Base-by-base conservation (phyloP, 2,888 invertebrate species). In the Cosmorhoe ocellata region DNA sequence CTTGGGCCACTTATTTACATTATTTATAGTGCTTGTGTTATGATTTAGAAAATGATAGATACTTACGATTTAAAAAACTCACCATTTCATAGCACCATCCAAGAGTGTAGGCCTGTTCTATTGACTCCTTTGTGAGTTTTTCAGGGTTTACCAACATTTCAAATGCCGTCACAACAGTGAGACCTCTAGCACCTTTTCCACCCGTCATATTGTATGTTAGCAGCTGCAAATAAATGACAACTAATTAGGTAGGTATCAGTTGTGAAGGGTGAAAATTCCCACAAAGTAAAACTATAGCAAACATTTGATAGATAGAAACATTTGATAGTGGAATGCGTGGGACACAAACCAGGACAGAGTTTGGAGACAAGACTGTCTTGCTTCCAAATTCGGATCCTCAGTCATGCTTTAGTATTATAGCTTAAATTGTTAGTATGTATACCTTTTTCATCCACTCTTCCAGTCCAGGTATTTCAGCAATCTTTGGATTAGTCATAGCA, bases 81-180 rank as follows among this genome's bases (percentile, higher is more conserved):
- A 98, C 98, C 93, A 97, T 92, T 93, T 99, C 98, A 12, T 95
- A 92, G 75, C 97, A 97, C 97, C 98, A 98, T 42, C 97, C 98
- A 59, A 98, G 84, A 61, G 96, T 93, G 53, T 94, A 92, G 0
- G 96, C 95, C 32, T 93, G 77, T 56, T 92, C 91, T 39, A 97
- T 76, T 55, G 95, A 94, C 56, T 96, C 95, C 0, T 94, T 92
- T 0, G 94, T 95, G 0, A 94, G 80, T 32, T 93, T 90, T 33
- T 92, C 83, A 0, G 92, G 87, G 26, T 90, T 79, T 55, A 92
- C 93, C 32, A 96, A 79, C 69, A 92, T 91, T 74, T 93, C 94
- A 69, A 94, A 96, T 0, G 95, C 92, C 33, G 93, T 84, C 0
- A 95, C 93, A 0, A 94, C 91, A 0, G 94, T 88, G 10, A 96